A percentile compares a stretch with the other conserved stretches of the same genome.
Evolutionary conservation across 2,797 vertebrate species (phyloP).

Genomic region (Silurus aristotelis): DNA sequence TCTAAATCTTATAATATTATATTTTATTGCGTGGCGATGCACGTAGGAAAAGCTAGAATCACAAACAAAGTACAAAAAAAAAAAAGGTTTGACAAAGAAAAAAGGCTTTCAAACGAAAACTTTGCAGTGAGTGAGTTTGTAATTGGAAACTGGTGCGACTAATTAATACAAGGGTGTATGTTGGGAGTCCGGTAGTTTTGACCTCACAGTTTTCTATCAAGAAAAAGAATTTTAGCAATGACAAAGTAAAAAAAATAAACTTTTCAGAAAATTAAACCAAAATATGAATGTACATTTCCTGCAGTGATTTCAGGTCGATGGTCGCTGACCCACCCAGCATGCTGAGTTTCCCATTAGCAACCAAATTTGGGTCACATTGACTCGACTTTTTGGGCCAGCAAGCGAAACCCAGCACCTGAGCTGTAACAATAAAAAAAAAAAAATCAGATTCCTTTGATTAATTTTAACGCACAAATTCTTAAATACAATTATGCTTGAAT

Average conservation of each 20-base stretch:
- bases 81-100: too few species aligned
- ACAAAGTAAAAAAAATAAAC: neutral
- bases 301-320: neutral
- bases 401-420: neutral
- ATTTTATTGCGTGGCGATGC: neutral
- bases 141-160: too few species aligned
- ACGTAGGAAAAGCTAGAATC: too few species aligned
- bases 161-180: too few species aligned
- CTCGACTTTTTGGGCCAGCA: neutral
- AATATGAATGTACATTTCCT: neutral
- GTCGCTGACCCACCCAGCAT: neutral
- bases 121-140: too few species aligned
- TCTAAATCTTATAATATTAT: neutral
- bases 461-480: neutral
- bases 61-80: too few species aligned
- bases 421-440: neutral
- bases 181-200: too few species aligned
- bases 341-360: slow-evolving; percentile 1
- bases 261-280: neutral
- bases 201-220: neutral
- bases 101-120: too few species aligned
- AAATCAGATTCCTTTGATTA: neutral
- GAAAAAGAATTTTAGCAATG: neutral
- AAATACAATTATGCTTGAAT: neutral
- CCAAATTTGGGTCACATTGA: neutral